phyloP scores from a whole-genome alignment of 2,113 vertebrate species.

The Callipepla californica region DNA sequence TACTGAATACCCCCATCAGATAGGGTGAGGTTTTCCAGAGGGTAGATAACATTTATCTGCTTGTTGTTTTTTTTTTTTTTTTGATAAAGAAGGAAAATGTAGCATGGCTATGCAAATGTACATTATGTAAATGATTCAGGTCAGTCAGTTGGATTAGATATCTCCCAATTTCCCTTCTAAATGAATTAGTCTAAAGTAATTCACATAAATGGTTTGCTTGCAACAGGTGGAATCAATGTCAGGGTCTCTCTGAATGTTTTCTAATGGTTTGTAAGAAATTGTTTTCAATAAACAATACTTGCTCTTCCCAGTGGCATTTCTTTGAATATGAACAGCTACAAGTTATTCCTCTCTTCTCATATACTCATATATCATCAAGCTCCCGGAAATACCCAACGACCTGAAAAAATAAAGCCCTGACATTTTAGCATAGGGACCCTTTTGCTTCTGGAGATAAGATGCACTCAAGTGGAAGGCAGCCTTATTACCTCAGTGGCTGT shows the following conservation, averaged over 20 bases:
- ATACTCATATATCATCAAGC: constrained; percentile 17
- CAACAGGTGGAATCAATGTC: neutral
- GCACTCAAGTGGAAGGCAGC: neutral
- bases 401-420: constrained; percentile 48
- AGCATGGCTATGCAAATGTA: neutral
- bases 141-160: neutral
- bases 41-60: neutral
- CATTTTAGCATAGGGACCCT: constrained; percentile 52
- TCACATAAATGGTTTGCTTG: neutral
- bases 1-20: neutral
- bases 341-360: constrained; percentile 42
- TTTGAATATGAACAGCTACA: neutral
- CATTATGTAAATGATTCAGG: neutral
- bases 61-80: no score
- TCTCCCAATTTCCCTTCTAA: neutral
- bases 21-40: neutral
- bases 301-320: constrained; percentile 24
- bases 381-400: constrained; percentile 45
- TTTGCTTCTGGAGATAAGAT: constrained; percentile 8
- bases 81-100: neutral
- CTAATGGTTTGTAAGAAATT: neutral
- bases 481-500: neutral
- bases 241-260: neutral
- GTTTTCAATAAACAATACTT: neutral
- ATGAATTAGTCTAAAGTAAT: neutral